Evolutionary conservation across 2,113 vertebrate species (phyloP), one percentile per base, ranked within the genome.

Genomic region (Protobothrops flavoviridis): DNA sequence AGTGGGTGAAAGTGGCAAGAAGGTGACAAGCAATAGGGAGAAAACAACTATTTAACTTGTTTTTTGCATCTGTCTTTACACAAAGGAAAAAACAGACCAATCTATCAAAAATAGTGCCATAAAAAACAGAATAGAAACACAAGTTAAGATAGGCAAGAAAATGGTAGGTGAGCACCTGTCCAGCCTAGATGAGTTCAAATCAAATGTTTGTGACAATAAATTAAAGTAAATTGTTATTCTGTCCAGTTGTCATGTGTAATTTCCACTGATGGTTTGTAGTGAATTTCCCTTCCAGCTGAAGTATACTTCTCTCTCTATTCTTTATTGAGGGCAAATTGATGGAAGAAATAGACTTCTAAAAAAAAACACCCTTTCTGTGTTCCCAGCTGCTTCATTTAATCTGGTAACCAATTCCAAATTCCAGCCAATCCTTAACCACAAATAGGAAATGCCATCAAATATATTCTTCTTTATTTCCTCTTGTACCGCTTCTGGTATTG

Each of bases 321-420:
- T 59, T 96, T 96, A 94, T 91, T 94, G 94, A 91, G 95, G 95
- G 69, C 17, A 95, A 95, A 56, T 17, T 94, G 91, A 87, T 94
- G 29, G 93, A 95, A 91, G 94, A 96, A 96, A 95, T 21, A 94
- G 85, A 91, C 89, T 59, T 92, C 59, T 91, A 61, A 45, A 93
- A 91, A 90, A 45, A 45, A 45, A 87, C 26, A 55, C 5, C 64
- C 15, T 39, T 91, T 94, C 81, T 93, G 64, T 95, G 94, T 93
- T 92, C 48, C 92, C 56, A 21, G 13, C 85, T 94, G 93, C 95
- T 93, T 95, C 90, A 94, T 96, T 95, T 93, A 94, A 93, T 95
- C 91, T 93, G 93, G 88, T 94, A 86, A 93, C 86, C 88, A 87
- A 57, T 93, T 94, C 59, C 24, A 91, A 88, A 57, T 94, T 93